These are phyloP conservation scores for Holacanthus passer DNA, from an alignment of 2,113 vertebrate species.

Conservation along the genomic window DNA sequence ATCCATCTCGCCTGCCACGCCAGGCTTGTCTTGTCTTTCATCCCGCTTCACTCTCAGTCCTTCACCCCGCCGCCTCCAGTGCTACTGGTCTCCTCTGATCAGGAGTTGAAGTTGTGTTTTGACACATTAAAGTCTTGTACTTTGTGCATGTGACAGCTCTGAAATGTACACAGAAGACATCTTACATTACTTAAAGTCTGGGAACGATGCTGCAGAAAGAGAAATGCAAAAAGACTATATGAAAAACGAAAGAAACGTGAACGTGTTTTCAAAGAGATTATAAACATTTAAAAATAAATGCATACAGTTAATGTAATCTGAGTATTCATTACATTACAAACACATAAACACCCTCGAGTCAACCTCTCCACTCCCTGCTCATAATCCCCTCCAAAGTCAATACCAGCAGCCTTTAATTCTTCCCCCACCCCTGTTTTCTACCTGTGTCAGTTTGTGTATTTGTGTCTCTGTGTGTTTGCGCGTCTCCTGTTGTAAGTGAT, in stretches of 20 bases:
- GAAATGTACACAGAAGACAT: background rate
- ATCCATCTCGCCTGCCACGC: constrained; percentile 19
- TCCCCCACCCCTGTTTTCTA: background rate
- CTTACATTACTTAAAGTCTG: background rate
- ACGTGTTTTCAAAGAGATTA: too few species aligned
- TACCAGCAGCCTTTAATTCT: constrained; percentile 9
- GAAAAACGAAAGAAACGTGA: too few species aligned
- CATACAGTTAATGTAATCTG: background rate
- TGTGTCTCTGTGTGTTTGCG: constrained; percentile 12
- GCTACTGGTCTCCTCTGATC: constrained; percentile 11
- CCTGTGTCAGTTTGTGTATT: background rate
- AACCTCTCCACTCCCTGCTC: constrained; percentile 24
- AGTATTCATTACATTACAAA: constrained; percentile 4
- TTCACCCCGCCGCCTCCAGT: constrained; percentile 21
- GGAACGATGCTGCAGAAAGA: too few species aligned
- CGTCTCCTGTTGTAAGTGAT: constrained; percentile 28
- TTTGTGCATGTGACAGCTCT: background rate
- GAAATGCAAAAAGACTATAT: background rate
- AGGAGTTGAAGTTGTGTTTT: background rate
- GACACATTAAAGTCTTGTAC: background rate
- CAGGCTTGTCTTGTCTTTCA: constrained; percentile 49
- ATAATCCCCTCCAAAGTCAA: constrained; percentile 43
- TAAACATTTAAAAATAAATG: background rate
- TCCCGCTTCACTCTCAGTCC: constrained; percentile 21
- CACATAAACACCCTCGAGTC: background rate